Evolutionary conservation across 2,113 vertebrate genomes (phyloP).

Genomic region (Salvelinus fontinalis): DNA sequence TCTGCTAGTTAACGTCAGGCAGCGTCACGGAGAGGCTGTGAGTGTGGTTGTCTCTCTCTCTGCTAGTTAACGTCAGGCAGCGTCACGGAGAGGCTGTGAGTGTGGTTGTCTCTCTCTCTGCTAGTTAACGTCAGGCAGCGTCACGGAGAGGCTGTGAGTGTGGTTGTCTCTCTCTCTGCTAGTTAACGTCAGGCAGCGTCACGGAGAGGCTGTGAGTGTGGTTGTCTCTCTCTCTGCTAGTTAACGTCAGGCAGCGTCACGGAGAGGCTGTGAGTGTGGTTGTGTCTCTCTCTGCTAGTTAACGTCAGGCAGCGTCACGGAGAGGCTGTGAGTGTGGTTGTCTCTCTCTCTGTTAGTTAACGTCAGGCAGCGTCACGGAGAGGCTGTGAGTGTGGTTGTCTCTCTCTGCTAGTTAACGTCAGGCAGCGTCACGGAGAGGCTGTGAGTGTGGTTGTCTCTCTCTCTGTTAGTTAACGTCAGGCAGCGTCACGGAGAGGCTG

Average conservation of each 20-base stretch:
- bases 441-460: constrained; percentile 24
- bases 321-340: constrained; percentile 34
- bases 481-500: constrained; percentile 40
- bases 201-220: constrained; percentile 34
- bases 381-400: constrained; percentile 32
- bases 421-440: constrained; percentile 38
- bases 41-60: constrained; percentile 30
- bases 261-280: constrained; percentile 34
- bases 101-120: constrained; percentile 30
- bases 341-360: constrained; percentile 16
- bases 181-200: constrained; percentile 34
- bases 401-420: constrained; percentile 19
- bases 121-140: constrained; percentile 28
- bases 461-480: constrained; percentile 33
- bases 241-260: constrained; percentile 36
- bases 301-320: constrained; percentile 37
- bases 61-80: constrained; percentile 25
- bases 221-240: constrained; percentile 26
- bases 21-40: constrained; percentile 39
- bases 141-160: constrained; percentile 36
- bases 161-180: constrained; percentile 16
- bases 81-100: constrained; percentile 37
- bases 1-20: constrained; percentile 22
- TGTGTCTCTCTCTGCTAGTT: constrained; percentile 21
- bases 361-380: constrained; percentile 37